A percentile compares a stretch with the other conserved stretches of the same genome.
These are phyloP conservation scores for Okamejei kenojei DNA, from an alignment of 2,797 vertebrate species.

Conservation along the genomic window DNA sequence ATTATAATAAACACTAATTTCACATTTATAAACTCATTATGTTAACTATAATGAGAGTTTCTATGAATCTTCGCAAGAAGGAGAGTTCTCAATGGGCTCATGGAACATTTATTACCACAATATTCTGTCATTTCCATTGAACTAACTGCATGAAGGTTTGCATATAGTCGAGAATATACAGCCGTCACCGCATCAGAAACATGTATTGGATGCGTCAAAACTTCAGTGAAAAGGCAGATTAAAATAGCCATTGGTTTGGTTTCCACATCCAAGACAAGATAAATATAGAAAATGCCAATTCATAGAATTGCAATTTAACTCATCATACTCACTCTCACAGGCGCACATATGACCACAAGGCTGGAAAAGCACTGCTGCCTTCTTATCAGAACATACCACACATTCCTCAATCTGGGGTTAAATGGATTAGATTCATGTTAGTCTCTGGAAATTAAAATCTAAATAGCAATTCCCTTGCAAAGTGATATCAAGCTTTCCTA, in stretches of 20 bases:
- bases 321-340: slow-evolving; percentile 88
- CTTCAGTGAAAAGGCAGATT: neutral
- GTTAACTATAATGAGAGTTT: neutral
- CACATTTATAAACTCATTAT: neutral
- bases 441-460: neutral
- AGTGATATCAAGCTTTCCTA: neutral
- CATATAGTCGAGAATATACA: neutral
- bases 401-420: slow-evolving; percentile 87
- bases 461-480: neutral
- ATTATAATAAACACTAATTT: neutral
- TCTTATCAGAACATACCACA: slow-evolving; percentile 98
- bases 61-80: neutral
- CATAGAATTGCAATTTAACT: slow-evolving; percentile 9
- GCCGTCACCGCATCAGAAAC: neutral
- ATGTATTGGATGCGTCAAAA: neutral
- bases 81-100: neutral
- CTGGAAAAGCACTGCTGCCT: slow-evolving; percentile 94
- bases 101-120: neutral
- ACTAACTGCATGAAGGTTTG: neutral
- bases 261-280: neutral
- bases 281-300: neutral
- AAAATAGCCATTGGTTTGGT: neutral
- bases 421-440: neutral
- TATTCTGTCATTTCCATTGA: neutral
- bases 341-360: slow-evolving; percentile 99